Evolutionary conservation across 2,888 invertebrate species (phyloP).

Genomic region (Anarsia innoxiella): DNA sequence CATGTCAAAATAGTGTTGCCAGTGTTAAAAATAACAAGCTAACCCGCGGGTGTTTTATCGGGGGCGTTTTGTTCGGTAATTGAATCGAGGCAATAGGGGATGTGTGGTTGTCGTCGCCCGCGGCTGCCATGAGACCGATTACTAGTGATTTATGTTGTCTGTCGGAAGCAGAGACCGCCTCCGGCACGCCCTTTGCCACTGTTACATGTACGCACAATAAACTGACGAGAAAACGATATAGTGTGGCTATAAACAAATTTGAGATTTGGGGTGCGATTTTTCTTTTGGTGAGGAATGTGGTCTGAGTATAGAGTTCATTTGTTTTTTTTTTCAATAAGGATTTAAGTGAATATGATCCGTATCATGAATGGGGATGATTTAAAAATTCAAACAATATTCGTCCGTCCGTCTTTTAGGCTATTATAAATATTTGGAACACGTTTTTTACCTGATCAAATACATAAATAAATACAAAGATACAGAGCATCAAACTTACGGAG

Average conservation of each 20-base stretch:
- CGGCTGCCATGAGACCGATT: constrained; percentile 37
- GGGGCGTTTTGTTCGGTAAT: constrained; percentile 35
- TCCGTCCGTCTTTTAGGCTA: no score
- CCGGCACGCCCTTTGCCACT: constrained; percentile 16
- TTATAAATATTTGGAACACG: no score
- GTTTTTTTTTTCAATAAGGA: no score
- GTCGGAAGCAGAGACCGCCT: constrained; percentile 27
- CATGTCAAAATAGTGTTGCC: constrained; percentile 29
- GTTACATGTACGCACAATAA: constrained; percentile 6
- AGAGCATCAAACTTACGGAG: no score
- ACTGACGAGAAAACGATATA: constrained; percentile 1
- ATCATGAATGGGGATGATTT: no score
- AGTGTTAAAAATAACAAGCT: constrained; percentile 35
- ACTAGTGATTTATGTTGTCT: constrained; percentile 39
- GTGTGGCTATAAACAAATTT: constrained; percentile 2
- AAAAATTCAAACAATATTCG: no score
- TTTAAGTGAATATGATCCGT: no score
- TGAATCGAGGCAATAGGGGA: constrained; percentile 32
- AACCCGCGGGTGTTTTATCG: constrained; percentile 24
- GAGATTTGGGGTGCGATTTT: no score
- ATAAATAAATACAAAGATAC: no score
- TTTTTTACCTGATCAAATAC: no score
- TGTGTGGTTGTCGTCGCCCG: constrained; percentile 25
- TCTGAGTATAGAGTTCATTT: no score
- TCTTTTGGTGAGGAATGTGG: no score